Conservation (phyloP, 2,797 vertebrate genomes). For the Melanotaenia pygmaea region DNA sequence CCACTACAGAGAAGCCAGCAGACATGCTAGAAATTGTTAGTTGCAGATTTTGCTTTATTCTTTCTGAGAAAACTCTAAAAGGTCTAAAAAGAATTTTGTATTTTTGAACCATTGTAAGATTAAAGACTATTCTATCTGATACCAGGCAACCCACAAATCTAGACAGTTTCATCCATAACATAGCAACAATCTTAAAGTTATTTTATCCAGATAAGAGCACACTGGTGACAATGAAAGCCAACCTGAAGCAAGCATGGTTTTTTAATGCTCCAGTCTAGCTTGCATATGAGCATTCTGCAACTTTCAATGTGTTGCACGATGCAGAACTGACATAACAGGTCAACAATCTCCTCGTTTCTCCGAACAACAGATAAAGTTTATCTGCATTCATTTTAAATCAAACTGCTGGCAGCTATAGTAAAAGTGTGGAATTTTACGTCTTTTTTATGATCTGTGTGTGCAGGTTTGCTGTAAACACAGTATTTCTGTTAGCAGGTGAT, state of each 20-base stretch:
- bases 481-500: constrained; percentile 57
- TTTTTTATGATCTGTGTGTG: constrained; percentile 12
- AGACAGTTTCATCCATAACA: not conserved
- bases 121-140: too few species aligned
- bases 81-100: constrained; percentile 1
- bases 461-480: constrained; percentile 48
- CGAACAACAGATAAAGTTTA: constrained; percentile 13
- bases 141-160: not conserved
- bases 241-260: not conserved
- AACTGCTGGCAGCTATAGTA: not conserved
- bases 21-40: not conserved
- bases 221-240: not conserved
- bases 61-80: not conserved
- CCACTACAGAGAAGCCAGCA: not conserved
- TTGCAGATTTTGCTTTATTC: too few species aligned
- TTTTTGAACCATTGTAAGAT: too few species aligned
- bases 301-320: constrained; percentile 31
- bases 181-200: not conserved
- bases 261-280: constrained; percentile 50
- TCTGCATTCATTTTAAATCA: constrained; percentile 16
- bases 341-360: constrained; percentile 26
- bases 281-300: constrained; percentile 32
- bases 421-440: constrained; percentile 11
- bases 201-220: constrained; percentile 4
- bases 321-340: constrained; percentile 32